Evolutionary conservation across 2,888 invertebrate species (phyloP).

Genomic region (Spisula solida): DNA sequence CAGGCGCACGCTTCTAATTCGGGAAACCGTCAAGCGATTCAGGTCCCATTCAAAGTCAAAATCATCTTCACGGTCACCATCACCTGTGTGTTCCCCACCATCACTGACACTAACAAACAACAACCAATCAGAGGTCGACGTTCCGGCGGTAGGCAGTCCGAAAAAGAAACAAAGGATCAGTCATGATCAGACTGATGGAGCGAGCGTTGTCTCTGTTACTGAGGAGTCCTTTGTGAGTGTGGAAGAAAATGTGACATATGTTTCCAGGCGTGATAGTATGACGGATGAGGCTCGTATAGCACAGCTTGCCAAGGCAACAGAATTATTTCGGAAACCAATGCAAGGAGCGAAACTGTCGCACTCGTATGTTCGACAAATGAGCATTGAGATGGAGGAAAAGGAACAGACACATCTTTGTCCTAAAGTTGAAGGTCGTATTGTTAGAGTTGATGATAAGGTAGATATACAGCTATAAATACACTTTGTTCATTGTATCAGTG

Average conservation of each 20-base stretch:
- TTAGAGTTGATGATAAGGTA: conserved; percentile 93
- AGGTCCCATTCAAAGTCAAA: background rate
- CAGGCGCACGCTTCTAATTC: conserved; percentile 65
- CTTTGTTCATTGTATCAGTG: background rate
- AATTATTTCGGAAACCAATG: conserved; percentile 29
- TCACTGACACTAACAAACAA: conserved; percentile 15
- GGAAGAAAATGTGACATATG: conserved; percentile 34
- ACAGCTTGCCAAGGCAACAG: conserved; percentile 46
- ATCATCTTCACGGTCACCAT: conserved; percentile 31
- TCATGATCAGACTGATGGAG: background rate
- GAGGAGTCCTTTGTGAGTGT: background rate
- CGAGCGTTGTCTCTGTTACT: background rate
- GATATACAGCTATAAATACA: background rate
- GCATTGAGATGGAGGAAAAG: conserved; percentile 93
- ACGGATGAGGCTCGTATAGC: conserved; percentile 64
- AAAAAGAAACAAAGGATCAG: conserved; percentile 37
- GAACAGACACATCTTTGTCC: conserved; percentile 94
- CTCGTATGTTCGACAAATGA: conserved; percentile 82
- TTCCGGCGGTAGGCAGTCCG: conserved; percentile 35
- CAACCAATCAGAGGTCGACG: conserved; percentile 5
- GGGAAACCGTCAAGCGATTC: conserved; percentile 53
- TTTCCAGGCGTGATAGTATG: conserved; percentile 73
- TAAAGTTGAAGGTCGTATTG: conserved; percentile 93
- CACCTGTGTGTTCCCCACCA: background rate
- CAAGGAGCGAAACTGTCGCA: conserved; percentile 59